phyloP scores from a whole-genome alignment of 2,113 vertebrate genomes.

The Danio rerio region GRCz12tu NC_133177.1:28771501-28772000 shows the following conservation, averaged over 20 bases:
- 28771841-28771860: slow-evolving; percentile 19
- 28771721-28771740: neutral
- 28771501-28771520: neutral
- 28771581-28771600: neutral
- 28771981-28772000: neutral
- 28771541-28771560: neutral
- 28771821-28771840: slow-evolving; percentile 14
- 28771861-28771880: slow-evolving; percentile 14
- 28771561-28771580: slow-evolving; percentile 17
- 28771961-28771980: neutral
- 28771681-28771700: neutral
- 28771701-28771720: slow-evolving; percentile 1
- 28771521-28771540: slow-evolving; percentile 13
- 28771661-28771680: neutral
- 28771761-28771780: slow-evolving; percentile 6
- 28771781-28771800: neutral
- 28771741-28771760: slow-evolving; percentile 15
- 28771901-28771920: neutral
- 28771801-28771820: slow-evolving; percentile 3
- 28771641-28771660: neutral
- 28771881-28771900: neutral
- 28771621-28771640: neutral
- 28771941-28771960: slow-evolving; percentile 11
- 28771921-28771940: slow-evolving; percentile 13
- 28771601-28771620: neutral